Evolutionary conservation across 2,888 invertebrate species (phyloP), one percentile per base, ranked within the genome.

Genomic region (Onthophagus sagittarius): DNA sequence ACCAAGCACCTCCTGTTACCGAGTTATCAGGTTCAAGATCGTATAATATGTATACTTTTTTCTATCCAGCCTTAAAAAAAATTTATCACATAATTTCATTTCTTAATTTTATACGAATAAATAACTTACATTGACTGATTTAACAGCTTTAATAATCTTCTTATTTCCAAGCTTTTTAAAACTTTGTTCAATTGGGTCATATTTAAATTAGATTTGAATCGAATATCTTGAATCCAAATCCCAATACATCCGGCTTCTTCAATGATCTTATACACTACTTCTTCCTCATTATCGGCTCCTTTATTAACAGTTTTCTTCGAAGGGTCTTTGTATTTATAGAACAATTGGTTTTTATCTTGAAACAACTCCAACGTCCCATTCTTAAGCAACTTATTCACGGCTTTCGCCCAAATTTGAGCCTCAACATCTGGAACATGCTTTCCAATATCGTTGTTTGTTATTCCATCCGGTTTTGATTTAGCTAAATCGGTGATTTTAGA

Each of bases 1-100:
- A 99, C 97, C 97, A 99, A 3, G 97, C 95, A 9, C 99, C 99
- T 11, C 99, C 99, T 15, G 98, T 98, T 64, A 99, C 91, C 0
- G 97, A 93, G 77, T 93, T 90, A 84, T 99, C 98, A 15, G 99
- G 98, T 85, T 98, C 97, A 76, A 99, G 86, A 83, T 97, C 93
- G 81, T 92, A 98, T 0, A 99, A 87, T 96, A 99, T 99, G 82
- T 98, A 99, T 0, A 98, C 96, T 85, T 97, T 98, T 84, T 97
- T 98, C 84, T 97, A 97, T 73, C 95, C 93, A 4, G 97, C 97
- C 91, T 95, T n/a, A 81, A 53, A 87, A 76, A 72, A 15, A n/a
- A n/a, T n/a, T n/a, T n/a, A n/a, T n/a, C n/a, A n/a, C n/a, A n/a
- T n/a, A n/a, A n/a, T n/a, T n/a, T n/a, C n/a, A n/a, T n/a, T n/a